A percentile compares a stretch with the other conserved stretches of the same genome.
phyloP scores from a whole-genome alignment of 1,140 invertebrate genomes.

The Phymorhynchus buccinoides region DNA sequence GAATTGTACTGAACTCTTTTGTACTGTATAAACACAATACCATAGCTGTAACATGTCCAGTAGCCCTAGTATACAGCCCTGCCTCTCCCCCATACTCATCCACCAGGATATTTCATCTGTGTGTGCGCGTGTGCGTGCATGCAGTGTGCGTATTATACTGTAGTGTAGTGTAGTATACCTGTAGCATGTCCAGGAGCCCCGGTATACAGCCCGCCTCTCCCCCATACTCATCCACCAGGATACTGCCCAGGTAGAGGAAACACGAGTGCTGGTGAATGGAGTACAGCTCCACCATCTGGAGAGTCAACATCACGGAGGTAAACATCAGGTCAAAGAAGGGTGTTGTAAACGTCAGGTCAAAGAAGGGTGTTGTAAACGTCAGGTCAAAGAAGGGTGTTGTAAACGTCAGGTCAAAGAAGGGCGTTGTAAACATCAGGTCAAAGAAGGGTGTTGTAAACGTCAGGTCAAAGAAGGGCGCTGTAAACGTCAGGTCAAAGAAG shows the following conservation, averaged over 20 bases:
- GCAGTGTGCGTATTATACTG: too few relatives aligned
- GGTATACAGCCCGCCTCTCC: constrained; percentile 80
- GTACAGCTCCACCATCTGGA: constrained; percentile 90
- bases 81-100: constrained; percentile 89
- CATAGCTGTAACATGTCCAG: constrained; percentile 85
- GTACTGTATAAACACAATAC: too few relatives aligned
- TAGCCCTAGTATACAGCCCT: constrained; percentile 82
- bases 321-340: neutral
- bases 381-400: too few relatives aligned
- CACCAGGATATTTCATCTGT: constrained; percentile 95
- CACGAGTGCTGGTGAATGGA: constrained; percentile 89
- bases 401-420: too few relatives aligned
- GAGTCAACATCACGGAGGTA: neutral
- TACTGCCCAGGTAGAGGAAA: constrained; percentile 94
- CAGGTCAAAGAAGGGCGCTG: too few relatives aligned
- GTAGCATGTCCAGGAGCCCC: constrained; percentile 87
- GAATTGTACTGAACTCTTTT: too few relatives aligned
- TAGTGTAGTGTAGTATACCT: constrained; percentile 62
- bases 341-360: too few relatives aligned
- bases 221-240: constrained; percentile 96
- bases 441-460: too few relatives aligned
- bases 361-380: too few relatives aligned
- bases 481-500: too few relatives aligned
- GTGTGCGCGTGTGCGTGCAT: too few relatives aligned
- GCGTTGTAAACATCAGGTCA: too few relatives aligned